Base-by-base conservation (phyloP, 2,113 vertebrate species). In the Eptatretus burgeri region DNA sequence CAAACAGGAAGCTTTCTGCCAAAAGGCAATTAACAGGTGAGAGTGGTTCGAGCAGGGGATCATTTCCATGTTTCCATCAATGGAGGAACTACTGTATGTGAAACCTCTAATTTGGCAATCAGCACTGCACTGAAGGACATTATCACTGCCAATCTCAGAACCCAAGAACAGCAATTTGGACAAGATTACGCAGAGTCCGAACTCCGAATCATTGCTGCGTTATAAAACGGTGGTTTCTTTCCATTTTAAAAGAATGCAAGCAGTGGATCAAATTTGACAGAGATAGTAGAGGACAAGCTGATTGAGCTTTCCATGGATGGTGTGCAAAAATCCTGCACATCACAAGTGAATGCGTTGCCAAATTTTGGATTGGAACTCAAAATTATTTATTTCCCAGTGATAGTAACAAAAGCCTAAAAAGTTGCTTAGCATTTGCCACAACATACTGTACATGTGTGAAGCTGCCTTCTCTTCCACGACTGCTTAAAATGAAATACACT, bases 261-360 rank as follows among this genome's bases (percentile, higher is more conserved):
- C 51, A 52, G 10, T 9, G 52, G 53, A 13, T 62, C 65, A 60
- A 49, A 27, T 50, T 49, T 65, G 51, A 65, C 65, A 9, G 19
- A 49, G 11, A 49, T 50, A 50, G 65, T 62, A 62, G 65, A 62
- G 52, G 65, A 65, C 53, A 49, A 65, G 52, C 52, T 60, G 1
- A 62, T 65, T 65, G 65, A 62, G 27, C 2, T 65, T 16, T 65
- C 49, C 27, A 65, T 20, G 14, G 65, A 62, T 9, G 13, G 17
- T 65, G 52, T 62, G 10, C 9, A 17, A 65, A 50, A 20, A 13
- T 41, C 7, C 27, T 41, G 27, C 27, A 41, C 7, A 41, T 41
- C 27, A 41, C 27, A 41, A 41, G 27, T n/a, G n/a, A n/a, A n/a
- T n/a, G n/a, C n/a, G n/a, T n/a, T n/a, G n/a, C n/a, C n/a, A n/a